A percentile compares a stretch with the other conserved stretches of the same genome.
Conservation (phyloP, 2,888 invertebrate genomes). For the Ptychoptera albimana region DNA sequence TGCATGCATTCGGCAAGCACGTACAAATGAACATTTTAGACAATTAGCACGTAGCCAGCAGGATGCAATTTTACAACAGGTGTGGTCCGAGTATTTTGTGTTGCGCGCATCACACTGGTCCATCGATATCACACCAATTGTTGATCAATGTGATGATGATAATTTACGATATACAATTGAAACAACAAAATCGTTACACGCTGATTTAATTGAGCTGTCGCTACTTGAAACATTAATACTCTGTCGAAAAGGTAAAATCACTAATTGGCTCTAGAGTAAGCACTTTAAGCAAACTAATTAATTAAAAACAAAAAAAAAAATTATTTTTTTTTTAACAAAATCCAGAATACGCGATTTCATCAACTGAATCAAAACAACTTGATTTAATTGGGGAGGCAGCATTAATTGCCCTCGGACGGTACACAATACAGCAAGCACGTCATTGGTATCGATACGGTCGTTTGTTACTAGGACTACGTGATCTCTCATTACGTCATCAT, state of each 20-base stretch:
- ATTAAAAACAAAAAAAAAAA: not conserved
- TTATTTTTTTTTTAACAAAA: not conserved
- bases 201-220: constrained; percentile 34
- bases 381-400: constrained; percentile 24
- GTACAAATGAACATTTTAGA: constrained; percentile 37
- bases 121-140: constrained; percentile 28
- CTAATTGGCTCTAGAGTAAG: not conserved
- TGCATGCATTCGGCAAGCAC: constrained; percentile 37
- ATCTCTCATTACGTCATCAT: constrained; percentile 22
- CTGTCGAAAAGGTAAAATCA: constrained; percentile 32
- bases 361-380: constrained; percentile 19
- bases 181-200: constrained; percentile 27
- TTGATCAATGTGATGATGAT: constrained; percentile 22
- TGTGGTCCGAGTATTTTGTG: constrained; percentile 43
- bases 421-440: constrained; percentile 22
- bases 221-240: constrained; percentile 34
- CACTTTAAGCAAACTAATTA: not conserved
- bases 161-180: constrained; percentile 25
- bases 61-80: constrained; percentile 36
- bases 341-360: constrained; percentile 21
- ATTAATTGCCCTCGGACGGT: constrained; percentile 23
- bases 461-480: constrained; percentile 23
- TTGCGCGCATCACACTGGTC: constrained; percentile 41
- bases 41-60: constrained; percentile 33
- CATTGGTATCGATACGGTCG: constrained; percentile 27